Percentiles rank a stretch among this genome's conserved stretches.
Evolutionary conservation across 2,113 vertebrate genomes (phyloP).

Genomic region (Tor tambroides): DNA sequence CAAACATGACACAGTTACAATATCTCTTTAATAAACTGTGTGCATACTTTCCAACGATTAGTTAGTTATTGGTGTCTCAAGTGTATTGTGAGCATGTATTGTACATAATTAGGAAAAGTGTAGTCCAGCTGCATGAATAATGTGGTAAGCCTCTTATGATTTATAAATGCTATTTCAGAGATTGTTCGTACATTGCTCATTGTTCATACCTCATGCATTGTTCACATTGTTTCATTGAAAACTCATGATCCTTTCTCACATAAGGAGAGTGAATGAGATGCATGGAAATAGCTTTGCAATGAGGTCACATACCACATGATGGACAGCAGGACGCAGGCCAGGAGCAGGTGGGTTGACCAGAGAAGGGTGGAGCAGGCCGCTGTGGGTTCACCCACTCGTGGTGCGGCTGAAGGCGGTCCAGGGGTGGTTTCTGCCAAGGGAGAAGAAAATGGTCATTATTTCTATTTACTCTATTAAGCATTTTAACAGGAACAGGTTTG

Average conservation of each 20-base stretch:
- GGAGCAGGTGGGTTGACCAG: slow-evolving; percentile 57
- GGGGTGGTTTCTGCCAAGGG: slow-evolving; percentile 60
- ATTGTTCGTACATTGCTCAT: not conserved
- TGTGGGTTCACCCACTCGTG: slow-evolving; percentile 44
- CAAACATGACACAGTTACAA: not conserved
- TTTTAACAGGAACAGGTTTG: not conserved
- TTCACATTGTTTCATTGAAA: slow-evolving; percentile 29
- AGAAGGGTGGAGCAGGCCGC: slow-evolving; percentile 46
- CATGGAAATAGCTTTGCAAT: not conserved
- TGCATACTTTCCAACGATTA: not conserved
- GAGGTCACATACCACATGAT: slow-evolving; percentile 63
- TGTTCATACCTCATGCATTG: not conserved
- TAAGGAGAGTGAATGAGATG: not conserved
- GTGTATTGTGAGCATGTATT: not conserved
- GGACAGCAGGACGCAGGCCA: slow-evolving; percentile 60
- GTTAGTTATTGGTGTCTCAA: slow-evolving; percentile 1
- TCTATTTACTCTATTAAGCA: too few species aligned
- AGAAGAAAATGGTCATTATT: slow-evolving; percentile 11
- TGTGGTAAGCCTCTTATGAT: not conserved
- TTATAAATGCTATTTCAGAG: not conserved
- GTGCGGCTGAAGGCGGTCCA: slow-evolving; percentile 60
- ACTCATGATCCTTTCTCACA: not conserved
- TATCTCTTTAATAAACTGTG: not conserved
- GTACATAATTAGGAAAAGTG: not conserved
- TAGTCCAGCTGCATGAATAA: not conserved